phyloP scores from a whole-genome alignment of 2,113 vertebrate species.

The Oreotragus oreotragus region DNA sequence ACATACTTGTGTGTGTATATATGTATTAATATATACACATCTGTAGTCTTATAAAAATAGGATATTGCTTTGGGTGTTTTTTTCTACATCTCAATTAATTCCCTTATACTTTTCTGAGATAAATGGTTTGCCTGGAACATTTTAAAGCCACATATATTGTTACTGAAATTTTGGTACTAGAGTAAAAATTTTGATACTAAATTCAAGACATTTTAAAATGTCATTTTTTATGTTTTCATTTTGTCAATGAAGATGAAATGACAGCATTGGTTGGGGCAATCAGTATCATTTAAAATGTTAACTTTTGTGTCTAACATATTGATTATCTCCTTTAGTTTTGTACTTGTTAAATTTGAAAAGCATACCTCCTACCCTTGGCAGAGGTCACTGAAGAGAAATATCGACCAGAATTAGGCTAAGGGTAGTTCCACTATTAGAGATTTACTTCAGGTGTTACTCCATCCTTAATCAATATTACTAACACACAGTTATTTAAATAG shows the following conservation, averaged over 20 bases:
- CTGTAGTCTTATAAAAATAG: not conserved
- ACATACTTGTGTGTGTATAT: not conserved
- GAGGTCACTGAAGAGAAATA: not conserved
- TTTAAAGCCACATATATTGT: not conserved
- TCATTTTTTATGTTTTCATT: not conserved
- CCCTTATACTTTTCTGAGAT: not conserved
- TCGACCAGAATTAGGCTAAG: not conserved
- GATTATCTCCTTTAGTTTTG: not conserved
- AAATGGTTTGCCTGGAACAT: not conserved
- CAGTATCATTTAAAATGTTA: not conserved
- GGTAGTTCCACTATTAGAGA: not conserved
- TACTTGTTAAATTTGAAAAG: not conserved
- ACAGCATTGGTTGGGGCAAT: not conserved
- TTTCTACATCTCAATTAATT: not conserved
- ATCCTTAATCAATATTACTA: not conserved
- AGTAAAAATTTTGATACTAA: not conserved
- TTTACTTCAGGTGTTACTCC: not conserved
- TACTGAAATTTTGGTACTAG: not conserved
- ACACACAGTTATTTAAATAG: not conserved
- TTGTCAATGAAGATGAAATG: not conserved
- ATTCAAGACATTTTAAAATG: not conserved
- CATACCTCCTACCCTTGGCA: not conserved
- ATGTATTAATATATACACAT: not conserved
- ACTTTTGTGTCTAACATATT: not conserved
- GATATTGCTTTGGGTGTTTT: not conserved